These are phyloP conservation scores for Oceanodroma tethys DNA, from an alignment of 2,113 vertebrate genomes.

Conservation along the genomic window DNA sequence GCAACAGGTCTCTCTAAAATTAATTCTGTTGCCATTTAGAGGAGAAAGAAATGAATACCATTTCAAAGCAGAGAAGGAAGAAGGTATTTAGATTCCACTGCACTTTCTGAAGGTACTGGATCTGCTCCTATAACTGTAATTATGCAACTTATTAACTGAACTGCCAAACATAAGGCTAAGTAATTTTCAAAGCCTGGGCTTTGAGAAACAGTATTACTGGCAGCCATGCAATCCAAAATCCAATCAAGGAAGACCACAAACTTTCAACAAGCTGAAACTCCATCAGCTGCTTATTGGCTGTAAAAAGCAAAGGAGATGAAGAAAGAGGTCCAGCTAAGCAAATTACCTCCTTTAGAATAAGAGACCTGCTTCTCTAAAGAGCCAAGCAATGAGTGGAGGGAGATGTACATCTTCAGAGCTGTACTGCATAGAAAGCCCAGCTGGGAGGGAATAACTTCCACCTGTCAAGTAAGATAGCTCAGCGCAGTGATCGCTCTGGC, in stretches of 20 bases:
- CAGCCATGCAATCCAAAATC: background rate
- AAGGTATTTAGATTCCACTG: background rate
- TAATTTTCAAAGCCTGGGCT: background rate
- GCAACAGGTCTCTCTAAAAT: conserved; percentile 12
- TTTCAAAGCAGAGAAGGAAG: background rate
- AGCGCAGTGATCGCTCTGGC: background rate
- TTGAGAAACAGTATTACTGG: background rate
- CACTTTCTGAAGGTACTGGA: background rate
- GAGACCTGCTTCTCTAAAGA: background rate
- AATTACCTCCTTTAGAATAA: background rate
- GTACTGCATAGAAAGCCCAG: background rate
- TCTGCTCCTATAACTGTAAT: background rate
- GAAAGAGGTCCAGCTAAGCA: background rate
- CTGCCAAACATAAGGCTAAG: background rate
- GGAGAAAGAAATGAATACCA: background rate
- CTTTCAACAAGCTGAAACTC: background rate
- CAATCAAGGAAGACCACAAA: background rate
- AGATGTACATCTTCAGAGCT: background rate
- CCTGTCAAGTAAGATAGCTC: background rate
- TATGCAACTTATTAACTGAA: background rate
- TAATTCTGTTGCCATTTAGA: background rate
- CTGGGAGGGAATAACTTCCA: background rate
- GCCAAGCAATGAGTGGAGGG: background rate
- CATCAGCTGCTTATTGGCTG: background rate
- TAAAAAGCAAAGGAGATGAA: background rate